These are phyloP conservation scores for Agriopis leucophaearia DNA, from an alignment of 2,888 invertebrate species.

Conservation along the genomic window DNA sequence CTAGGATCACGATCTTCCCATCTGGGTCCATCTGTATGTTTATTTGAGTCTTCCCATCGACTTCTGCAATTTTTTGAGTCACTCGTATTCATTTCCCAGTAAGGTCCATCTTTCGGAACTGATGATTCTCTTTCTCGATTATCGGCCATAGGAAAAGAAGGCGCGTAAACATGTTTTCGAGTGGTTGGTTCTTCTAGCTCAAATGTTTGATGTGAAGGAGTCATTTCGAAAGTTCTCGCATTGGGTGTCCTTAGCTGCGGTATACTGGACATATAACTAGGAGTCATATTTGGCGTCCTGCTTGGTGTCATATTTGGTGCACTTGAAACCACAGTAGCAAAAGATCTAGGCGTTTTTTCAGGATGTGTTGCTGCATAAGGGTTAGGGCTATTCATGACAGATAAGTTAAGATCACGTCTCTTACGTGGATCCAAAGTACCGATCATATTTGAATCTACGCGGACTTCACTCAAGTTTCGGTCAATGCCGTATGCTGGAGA, in stretches of 20 bases:
- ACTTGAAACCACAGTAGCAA: slow-evolving; percentile 18
- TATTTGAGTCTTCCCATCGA: slow-evolving; percentile 41
- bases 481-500: slow-evolving; percentile 16
- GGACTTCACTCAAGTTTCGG: slow-evolving; percentile 30
- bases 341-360: slow-evolving; percentile 52
- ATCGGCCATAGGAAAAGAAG: slow-evolving; percentile 59
- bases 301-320: slow-evolving; percentile 48
- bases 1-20: slow-evolving; percentile 49
- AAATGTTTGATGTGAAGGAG: slow-evolving; percentile 59
- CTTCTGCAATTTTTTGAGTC: slow-evolving; percentile 28
- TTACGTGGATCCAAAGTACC: slow-evolving; percentile 65
- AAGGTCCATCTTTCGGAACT: slow-evolving; percentile 47
- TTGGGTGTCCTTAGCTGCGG: slow-evolving; percentile 55
- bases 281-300: slow-evolving; percentile 49
- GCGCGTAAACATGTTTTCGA: slow-evolving; percentile 73
- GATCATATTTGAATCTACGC: slow-evolving; percentile 46
- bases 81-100: slow-evolving; percentile 47
- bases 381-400: slow-evolving; percentile 51
- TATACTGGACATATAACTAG: slow-evolving; percentile 49
- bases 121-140: slow-evolving; percentile 55
- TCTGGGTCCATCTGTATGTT: slow-evolving; percentile 41
- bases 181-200: slow-evolving; percentile 60
- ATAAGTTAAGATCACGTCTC: slow-evolving; percentile 59
- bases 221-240: slow-evolving; percentile 63
- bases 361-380: slow-evolving; percentile 46